These are phyloP conservation scores for Entomobrya proxima DNA, from an alignment of 2,888 invertebrate genomes.

Conservation along the genomic window DNA sequence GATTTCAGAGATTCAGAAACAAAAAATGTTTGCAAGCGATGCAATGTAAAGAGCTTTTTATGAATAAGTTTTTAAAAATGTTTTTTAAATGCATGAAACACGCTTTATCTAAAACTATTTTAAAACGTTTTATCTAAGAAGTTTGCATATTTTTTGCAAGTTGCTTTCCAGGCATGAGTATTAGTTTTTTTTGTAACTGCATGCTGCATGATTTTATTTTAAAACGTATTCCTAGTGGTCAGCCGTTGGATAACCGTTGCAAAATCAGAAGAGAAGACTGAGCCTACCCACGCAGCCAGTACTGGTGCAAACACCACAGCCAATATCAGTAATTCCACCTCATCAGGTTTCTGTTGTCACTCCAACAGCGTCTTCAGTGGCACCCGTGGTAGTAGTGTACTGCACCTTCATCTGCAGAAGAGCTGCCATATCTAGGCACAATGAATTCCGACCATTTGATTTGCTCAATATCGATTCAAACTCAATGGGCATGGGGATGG, in stretches of 20 bases:
- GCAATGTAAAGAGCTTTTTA: too few relatives aligned
- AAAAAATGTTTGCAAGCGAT: too few relatives aligned
- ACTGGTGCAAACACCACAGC: background rate
- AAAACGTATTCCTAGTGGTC: slow-evolving; percentile 60
- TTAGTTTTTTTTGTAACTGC: background rate
- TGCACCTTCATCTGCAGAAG: too few relatives aligned
- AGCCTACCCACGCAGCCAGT: too few relatives aligned
- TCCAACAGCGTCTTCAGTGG: too few relatives aligned
- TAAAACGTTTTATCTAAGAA: background rate
- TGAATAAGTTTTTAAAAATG: too few relatives aligned
- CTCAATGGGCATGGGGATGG: slow-evolving; percentile 37
- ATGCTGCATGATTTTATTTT: background rate
- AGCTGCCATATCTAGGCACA: background rate
- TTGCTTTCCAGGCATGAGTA: background rate
- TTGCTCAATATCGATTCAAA: slow-evolving; percentile 57
- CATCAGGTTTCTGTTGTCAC: background rate
- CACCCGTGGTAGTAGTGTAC: too few relatives aligned
- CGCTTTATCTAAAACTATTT: too few relatives aligned
- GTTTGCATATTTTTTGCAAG: too few relatives aligned
- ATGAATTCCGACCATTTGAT: slow-evolving; percentile 44
- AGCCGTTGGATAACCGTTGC: slow-evolving; percentile 73
- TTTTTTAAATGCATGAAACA: too few relatives aligned
- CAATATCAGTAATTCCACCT: background rate
- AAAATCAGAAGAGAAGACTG: slow-evolving; percentile 53
- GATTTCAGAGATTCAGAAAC: too few relatives aligned